Base-by-base conservation (phyloP, 2,797 vertebrate genomes). In the Aphelocoma californica region DNA sequence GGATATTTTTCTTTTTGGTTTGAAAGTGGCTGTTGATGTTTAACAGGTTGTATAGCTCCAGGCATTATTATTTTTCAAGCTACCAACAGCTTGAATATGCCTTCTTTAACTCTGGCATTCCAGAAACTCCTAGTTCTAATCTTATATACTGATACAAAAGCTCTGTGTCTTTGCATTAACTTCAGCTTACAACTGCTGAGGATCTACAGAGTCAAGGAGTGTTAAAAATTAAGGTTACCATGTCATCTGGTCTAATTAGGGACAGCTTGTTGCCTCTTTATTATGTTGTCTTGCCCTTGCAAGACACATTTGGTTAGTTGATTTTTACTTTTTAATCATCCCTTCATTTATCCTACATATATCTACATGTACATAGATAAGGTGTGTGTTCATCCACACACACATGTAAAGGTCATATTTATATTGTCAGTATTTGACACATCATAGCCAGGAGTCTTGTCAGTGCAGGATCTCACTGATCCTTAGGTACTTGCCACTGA, bases 21-120 rank as follows among this genome's bases (percentile, higher is more conserved):
- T 80, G 24, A 86, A 81, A 90, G 62, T 2, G 3, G 51, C 73
- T 71, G 26, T 4, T 85, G 71, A 84, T 86, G 67, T 69, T 95
- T 90, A 78, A 74, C 64, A 85, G 58, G 80, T 81, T 79, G 81
- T 62, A 54, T 9, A 80, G 73, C 84, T 79, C 82, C 36, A 84
- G 81, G 73, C 88, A 65, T 66, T 94, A 75, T 62, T 74, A 83
- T 91, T 96, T 90, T 91, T 87, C 71, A 94, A 86, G 51, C 66
- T 88, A 69, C 20, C 34, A 88, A 45, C 60, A 80, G 86, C 56
- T 73, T 65, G 57, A 83, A 54, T 75, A 54, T 88, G 73, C 56
- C 19, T 75, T 87, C 62, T 81, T 44, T 54, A 75, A 64, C 77
- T 47, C 19, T 26, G 31, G 19, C 75, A 78, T 86, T 90, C 82